These are phyloP conservation scores for Nannospalax galili DNA, from an alignment of 2,113 vertebrate genomes.

Conservation along the genomic window DNA sequence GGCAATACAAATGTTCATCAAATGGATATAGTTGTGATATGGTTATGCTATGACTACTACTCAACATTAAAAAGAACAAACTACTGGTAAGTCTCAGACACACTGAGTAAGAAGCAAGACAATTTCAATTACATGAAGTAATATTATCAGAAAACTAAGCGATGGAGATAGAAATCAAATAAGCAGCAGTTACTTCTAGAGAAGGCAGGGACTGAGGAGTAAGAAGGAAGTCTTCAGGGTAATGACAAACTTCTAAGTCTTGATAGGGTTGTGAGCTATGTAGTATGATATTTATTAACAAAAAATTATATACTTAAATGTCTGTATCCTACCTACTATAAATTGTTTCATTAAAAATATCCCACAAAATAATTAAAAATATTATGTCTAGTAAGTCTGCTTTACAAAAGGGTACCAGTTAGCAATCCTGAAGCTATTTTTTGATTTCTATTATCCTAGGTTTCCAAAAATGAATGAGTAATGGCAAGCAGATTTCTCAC, in stretches of 20 bases:
- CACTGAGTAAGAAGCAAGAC: neutral
- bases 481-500: neutral
- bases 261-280: neutral
- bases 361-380: constrained; percentile 34
- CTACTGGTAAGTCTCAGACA: neutral
- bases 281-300: neutral
- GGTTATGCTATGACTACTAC: neutral
- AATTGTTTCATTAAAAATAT: neutral
- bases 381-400: neutral
- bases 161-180: neutral
- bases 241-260: neutral
- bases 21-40: neutral
- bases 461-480: neutral
- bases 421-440: constrained; percentile 26
- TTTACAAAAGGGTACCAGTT: neutral
- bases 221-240: neutral
- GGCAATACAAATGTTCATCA: neutral
- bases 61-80: neutral
- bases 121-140: neutral
- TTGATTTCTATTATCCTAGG: neutral
- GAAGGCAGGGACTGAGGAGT: neutral
- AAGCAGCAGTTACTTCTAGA: neutral
- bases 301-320: neutral
- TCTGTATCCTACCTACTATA: neutral
- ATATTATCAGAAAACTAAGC: neutral